Evolutionary conservation across 1,140 invertebrate species (phyloP).

Genomic region (Scaptodrosophila lebanonensis): DNA sequence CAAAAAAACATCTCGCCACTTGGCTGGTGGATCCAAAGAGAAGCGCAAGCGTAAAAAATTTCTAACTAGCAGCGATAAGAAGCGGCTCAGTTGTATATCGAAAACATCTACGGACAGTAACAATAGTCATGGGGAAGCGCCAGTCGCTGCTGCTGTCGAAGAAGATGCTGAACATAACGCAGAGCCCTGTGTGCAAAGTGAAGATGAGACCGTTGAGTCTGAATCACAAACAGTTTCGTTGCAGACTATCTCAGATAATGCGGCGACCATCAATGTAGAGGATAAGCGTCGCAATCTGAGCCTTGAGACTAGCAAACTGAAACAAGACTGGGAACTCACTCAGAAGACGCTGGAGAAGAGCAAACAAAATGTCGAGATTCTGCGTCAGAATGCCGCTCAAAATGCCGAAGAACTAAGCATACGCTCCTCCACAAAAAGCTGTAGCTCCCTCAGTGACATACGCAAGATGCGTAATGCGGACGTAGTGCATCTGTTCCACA

Average conservation of each 20-base stretch:
- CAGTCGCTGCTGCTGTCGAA: slow-evolving; percentile 15
- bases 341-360: slow-evolving; percentile 71
- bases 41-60: slow-evolving; percentile 53
- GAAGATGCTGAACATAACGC: slow-evolving; percentile 30
- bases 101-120: slow-evolving; percentile 75
- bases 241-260: slow-evolving; percentile 13
- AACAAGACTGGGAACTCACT: slow-evolving; percentile 46
- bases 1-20: not conserved
- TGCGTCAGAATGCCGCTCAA: slow-evolving; percentile 61
- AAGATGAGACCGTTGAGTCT: slow-evolving; percentile 19
- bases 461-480: slow-evolving; percentile 19
- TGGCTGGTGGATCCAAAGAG: slow-evolving; percentile 17
- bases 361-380: slow-evolving; percentile 74
- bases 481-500: slow-evolving; percentile 86
- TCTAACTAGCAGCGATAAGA: slow-evolving; percentile 53
- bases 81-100: slow-evolving; percentile 71
- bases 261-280: slow-evolving; percentile 62
- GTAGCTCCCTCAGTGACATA: slow-evolving; percentile 29
- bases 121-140: slow-evolving; percentile 43
- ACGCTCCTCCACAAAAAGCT: slow-evolving; percentile 62
- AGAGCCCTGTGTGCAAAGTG: no score
- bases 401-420: slow-evolving; percentile 44
- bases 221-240: slow-evolving; percentile 14
- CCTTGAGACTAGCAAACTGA: slow-evolving; percentile 60
- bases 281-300: slow-evolving; percentile 76